phyloP scores from a whole-genome alignment of 2,797 vertebrate species.

The Lepidocolaptes lacrymiger region DNA sequence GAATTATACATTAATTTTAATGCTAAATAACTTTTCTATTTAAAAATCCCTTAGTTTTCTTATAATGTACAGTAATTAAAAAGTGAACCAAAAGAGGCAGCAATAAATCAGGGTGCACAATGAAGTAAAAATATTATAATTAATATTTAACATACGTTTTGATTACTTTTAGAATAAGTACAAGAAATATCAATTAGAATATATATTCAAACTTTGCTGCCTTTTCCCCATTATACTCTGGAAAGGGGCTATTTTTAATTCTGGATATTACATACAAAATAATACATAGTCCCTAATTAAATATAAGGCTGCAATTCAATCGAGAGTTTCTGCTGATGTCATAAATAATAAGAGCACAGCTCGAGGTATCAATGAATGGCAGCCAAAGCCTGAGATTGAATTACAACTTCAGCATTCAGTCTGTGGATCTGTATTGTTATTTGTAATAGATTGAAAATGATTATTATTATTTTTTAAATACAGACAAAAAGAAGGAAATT shows the following conservation, averaged over 20 bases:
- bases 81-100: constrained; percentile 80
- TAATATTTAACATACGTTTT: constrained; percentile 85
- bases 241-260: constrained; percentile 83
- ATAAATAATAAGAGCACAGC: constrained; percentile 80
- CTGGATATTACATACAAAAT: constrained; percentile 82
- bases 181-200: constrained; percentile 85
- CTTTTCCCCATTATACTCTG: constrained; percentile 74
- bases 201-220: constrained; percentile 82
- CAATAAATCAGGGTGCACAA: constrained; percentile 83
- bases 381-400: constrained; percentile 79
- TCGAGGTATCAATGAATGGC: constrained; percentile 79
- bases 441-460: constrained; percentile 84
- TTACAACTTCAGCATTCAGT: constrained; percentile 79
- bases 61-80: constrained; percentile 81
- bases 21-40: constrained; percentile 79
- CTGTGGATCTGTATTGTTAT: constrained; percentile 81
- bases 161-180: constrained; percentile 82
- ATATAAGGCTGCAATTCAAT: constrained; percentile 82
- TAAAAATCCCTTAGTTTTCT: constrained; percentile 78
- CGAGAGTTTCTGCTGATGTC: constrained; percentile 83
- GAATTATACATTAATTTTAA: constrained; percentile 80
- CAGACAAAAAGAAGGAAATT: constrained; percentile 82
- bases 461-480: constrained; percentile 86
- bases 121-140: constrained; percentile 82
- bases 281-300: constrained; percentile 84